Percentiles rank a stretch among this genome's conserved stretches.
These are phyloP conservation scores for Vireo griseus DNA, from an alignment of 2,797 vertebrate genomes.

Conservation along the genomic window DNA sequence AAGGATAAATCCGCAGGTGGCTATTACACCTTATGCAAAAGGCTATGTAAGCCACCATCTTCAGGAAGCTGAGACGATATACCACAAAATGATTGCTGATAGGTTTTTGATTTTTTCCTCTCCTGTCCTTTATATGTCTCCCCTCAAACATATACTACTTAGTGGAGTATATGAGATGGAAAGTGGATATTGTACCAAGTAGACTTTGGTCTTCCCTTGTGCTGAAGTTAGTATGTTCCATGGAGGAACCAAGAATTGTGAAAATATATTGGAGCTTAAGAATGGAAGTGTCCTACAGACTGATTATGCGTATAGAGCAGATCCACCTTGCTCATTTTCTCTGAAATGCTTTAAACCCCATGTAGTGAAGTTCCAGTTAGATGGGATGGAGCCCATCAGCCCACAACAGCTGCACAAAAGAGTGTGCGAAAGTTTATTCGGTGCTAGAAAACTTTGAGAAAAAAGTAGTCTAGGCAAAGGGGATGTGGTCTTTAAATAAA, in stretches of 20 bases:
- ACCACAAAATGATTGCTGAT: neutral
- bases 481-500: neutral
- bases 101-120: neutral
- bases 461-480: neutral
- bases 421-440: neutral
- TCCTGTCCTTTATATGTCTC: neutral
- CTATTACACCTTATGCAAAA: neutral
- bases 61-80: neutral
- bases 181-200: neutral
- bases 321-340: neutral
- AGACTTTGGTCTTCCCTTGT: neutral
- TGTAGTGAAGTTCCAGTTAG: neutral
- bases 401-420: neutral
- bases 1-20: neutral
- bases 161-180: neutral
- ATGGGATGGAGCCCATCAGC: neutral
- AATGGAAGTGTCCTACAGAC: neutral
- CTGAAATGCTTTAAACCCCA: neutral
- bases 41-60: neutral
- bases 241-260: neutral
- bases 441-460: neutral
- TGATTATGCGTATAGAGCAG: neutral
- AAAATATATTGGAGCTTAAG: neutral
- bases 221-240: neutral
- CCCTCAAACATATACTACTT: neutral